Base-by-base conservation (phyloP, 2,888 invertebrate species). In the Chelonus formosanus region DNA sequence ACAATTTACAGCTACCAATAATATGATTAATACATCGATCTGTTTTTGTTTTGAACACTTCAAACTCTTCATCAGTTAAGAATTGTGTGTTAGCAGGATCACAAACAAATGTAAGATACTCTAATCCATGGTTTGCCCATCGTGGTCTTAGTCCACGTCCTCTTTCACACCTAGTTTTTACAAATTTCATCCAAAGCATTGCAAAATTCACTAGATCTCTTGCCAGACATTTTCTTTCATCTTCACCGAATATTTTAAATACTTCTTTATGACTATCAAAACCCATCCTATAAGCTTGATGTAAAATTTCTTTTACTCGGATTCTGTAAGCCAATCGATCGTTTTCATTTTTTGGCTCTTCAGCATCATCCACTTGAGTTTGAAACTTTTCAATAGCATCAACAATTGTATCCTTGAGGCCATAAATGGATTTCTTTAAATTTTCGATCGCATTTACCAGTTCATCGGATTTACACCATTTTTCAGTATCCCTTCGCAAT, bases 81-180 rank as follows among this genome's bases (percentile, higher is more conserved):
- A 91, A 89, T 71, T 89, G 89, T 0, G 95, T 92, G 76, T 94
- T 91, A 72, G 91, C 88, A 0, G 95, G 94, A 78, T 96, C 94
- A 78, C 94, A 95, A 0, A 94, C 93, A 50, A 91, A 87, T 83
- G 93, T 90, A 1, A 97, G 86, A 82, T 95, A 96, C 78, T 96
- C 96, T 61, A 96, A 81, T 0, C 96, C 96, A 80, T 94, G 94
- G 78, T 90, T 90, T 3, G 96, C 95, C 96, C 96, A 96, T 78
- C 95, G 86, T 0, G 95, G 94, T 32, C 93, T 84, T 73, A 92
- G 86, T 0, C 95, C 95, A 4, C 94, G 86, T 0, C 94, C 94
- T 0, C 92, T 85, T 78, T 96, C 96, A 80, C 95, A 97, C 10
- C 93, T 88, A 76, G 91, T 90, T 71, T 90, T 88, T 1, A 95